Evolutionary conservation across 2,888 invertebrate species (phyloP).

Genomic region (Boloria selene): DNA sequence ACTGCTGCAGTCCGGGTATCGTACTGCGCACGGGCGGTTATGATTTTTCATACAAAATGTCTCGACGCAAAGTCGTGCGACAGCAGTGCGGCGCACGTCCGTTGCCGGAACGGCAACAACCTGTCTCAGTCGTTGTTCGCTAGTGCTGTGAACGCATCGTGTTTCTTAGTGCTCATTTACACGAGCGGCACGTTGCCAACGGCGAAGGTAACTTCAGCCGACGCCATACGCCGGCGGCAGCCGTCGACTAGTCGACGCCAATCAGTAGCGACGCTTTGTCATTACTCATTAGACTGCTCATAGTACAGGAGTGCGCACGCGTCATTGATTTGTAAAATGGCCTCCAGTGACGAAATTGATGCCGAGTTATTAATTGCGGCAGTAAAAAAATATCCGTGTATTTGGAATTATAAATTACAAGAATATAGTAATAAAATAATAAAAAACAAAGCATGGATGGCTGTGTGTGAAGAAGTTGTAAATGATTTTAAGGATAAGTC

Average conservation of each 20-base stretch:
- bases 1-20: constrained; percentile 8
- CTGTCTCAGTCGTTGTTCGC: not conserved
- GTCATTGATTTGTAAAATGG: constrained; percentile 16
- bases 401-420: constrained; percentile 21
- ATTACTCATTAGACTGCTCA: constrained; percentile 12
- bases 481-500: constrained; percentile 21
- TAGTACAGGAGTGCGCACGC: constrained; percentile 15
- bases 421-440: constrained; percentile 18
- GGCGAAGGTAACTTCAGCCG: too few species aligned
- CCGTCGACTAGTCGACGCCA: constrained; percentile 8
- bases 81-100: constrained; percentile 10
- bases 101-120: constrained; percentile 10
- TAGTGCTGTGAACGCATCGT: too few species aligned
- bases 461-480: constrained; percentile 21
- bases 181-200: too few species aligned
- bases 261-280: constrained; percentile 5
- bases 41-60: constrained; percentile 9
- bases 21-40: constrained; percentile 8
- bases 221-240: too few species aligned
- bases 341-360: constrained; percentile 19
- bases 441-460: constrained; percentile 23
- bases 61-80: constrained; percentile 9
- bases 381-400: constrained; percentile 19
- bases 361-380: constrained; percentile 19
- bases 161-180: too few species aligned